Base-by-base conservation (phyloP, 2,888 invertebrate genomes). In the Plebejus anna region DNA sequence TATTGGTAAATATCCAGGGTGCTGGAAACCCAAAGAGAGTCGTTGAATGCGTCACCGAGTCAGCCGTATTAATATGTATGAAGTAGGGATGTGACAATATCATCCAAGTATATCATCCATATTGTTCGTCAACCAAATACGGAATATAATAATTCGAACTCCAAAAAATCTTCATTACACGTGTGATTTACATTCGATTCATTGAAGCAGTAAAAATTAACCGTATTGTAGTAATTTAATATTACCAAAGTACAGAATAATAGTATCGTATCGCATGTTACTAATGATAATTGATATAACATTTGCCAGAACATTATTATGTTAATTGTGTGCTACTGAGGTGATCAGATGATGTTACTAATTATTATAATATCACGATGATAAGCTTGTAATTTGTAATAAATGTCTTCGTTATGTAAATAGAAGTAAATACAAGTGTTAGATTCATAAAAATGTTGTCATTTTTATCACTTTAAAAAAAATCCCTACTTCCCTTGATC, bases 51-150 rank as follows among this genome's bases (percentile, higher is more conserved):
- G 86, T 87, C 86, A 84, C 83, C 82, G 80, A 83, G 81, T 82
- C 80, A 80, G 80, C 81, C 82, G 81, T 83, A 88, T 88, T 87
- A 89, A 89, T 88, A 88, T 89, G 88, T 88, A 89, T 89, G 72
- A 72, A 28, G 47, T 72, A 72, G 72, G 22, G 72, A 72, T 72
- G 72, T 51, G 47, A 72, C 47, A 28, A 28, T 42, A 61, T 9
- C 61, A 4, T 61, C 28, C 28, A 61, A 42, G 42, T 42, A 42
- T 42, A 42, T 42, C 42, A 11, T 61, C 11, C 28, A 61, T 61
- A 61, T 61, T 61, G 28, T 61, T 61, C 9, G 7, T 28, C 11
- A 28, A 28, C 47, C 2, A 9, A 47, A 47, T 47, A 47, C 9
- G 9, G 2, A 47, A 47, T 47, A 47, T 47, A 42, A 9, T 42